Evolutionary conservation across 2,113 vertebrate genomes (phyloP).

Genomic region (Anarhynchus alexandrinus): DNA sequence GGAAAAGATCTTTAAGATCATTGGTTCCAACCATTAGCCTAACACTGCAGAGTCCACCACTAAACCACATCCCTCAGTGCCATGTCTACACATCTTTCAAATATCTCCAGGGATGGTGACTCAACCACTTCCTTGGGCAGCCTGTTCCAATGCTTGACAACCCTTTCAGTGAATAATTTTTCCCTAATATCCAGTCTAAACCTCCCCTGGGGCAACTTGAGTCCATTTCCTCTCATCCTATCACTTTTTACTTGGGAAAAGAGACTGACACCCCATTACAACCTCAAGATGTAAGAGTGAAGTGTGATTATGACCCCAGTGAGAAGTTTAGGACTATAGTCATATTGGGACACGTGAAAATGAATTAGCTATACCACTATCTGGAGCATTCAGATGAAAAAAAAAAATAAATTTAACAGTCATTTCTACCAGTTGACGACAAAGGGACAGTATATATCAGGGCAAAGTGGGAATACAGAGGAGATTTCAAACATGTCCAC

Average conservation of each 20-base stretch:
- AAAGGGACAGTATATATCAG: accelerated
- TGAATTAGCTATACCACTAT: not conserved
- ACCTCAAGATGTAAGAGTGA: not conserved
- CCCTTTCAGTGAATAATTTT: not conserved
- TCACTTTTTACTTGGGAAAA: not conserved
- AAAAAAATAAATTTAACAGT: not conserved
- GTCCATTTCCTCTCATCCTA: not conserved
- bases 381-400: not conserved
- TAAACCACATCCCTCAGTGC: not conserved
- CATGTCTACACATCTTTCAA: not conserved
- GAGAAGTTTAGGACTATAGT: not conserved
- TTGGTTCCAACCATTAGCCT: not conserved
- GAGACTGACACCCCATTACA: not conserved
- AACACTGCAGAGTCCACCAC: not conserved
- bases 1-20: not conserved
- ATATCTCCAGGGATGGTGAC: not conserved
- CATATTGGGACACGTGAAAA: not conserved
- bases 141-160: not conserved
- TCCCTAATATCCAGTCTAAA: not conserved
- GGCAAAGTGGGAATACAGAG: not conserved
- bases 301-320: not conserved
- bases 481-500: not conserved
- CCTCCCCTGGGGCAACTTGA: not conserved
- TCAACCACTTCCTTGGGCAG: not conserved
- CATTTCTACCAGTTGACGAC: not conserved